These are phyloP conservation scores for Podarcis raffonei DNA, from an alignment of 2,113 vertebrate species.

Conservation along the genomic window DNA sequence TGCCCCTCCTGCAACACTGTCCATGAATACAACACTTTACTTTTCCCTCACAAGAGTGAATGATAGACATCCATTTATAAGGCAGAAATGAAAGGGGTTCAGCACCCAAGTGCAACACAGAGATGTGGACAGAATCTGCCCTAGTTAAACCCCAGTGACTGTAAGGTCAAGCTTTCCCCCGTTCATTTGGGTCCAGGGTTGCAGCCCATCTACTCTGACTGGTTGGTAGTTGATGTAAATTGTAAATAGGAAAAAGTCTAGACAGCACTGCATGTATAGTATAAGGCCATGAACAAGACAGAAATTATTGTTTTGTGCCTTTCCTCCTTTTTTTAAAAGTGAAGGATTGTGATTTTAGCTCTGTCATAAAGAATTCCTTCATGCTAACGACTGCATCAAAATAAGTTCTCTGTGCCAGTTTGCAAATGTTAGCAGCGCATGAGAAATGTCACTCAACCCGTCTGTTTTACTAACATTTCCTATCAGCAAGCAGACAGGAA, in stretches of 20 bases:
- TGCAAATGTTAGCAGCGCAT: conserved; percentile 1
- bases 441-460: conserved; percentile 55
- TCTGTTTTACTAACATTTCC: conserved; percentile 61
- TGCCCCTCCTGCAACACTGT: neutral
- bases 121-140: neutral
- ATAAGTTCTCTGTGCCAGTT: neutral
- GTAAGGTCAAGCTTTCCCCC: neutral
- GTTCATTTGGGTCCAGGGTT: neutral
- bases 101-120: neutral
- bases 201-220: neutral
- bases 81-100: neutral
- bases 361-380: neutral
- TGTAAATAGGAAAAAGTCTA: neutral
- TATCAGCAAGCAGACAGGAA: conserved; percentile 69
- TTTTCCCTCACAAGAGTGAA: too few relatives aligned
- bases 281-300: neutral
- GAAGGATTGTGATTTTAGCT: neutral
- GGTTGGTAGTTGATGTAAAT: conserved; percentile 10
- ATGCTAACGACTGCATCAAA: neutral
- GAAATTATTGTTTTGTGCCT: neutral
- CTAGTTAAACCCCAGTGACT: neutral
- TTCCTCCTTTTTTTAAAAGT: neutral
- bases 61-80: neutral
- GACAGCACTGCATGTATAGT: neutral
- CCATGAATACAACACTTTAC: too few relatives aligned